Conservation (phyloP, 2,113 vertebrate genomes). For the Harpagus bidentatus region DNA sequence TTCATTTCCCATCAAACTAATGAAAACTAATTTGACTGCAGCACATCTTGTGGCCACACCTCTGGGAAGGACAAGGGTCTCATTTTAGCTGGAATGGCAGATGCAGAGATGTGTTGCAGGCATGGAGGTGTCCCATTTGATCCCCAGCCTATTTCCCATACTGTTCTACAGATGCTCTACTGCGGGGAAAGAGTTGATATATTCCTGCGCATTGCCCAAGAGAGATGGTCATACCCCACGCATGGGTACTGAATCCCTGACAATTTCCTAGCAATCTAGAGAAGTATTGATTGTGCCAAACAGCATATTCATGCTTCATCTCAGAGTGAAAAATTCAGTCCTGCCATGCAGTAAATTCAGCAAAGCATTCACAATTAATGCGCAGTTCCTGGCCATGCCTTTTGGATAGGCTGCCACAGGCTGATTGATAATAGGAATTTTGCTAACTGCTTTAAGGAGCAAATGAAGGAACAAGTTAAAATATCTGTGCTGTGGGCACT, state of each 20-base stretch:
- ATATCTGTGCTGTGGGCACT: not conserved
- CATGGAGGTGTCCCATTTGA: not conserved
- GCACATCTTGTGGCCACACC: not conserved
- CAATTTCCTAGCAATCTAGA: not conserved
- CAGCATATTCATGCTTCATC: not conserved
- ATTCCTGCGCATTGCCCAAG: not conserved
- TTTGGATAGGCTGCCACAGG: not conserved
- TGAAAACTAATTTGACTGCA: not conserved
- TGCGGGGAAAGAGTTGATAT: not conserved
- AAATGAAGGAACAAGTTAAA: conserved; percentile 17
- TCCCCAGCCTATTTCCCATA: not conserved
- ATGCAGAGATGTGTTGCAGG: not conserved
- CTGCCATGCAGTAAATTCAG: conserved; percentile 27
- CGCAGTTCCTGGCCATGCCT: not conserved
- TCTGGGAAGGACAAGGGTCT: not conserved
- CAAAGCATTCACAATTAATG: conserved; percentile 14
- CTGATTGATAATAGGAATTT: conserved; percentile 32
- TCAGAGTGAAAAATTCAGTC: not conserved
- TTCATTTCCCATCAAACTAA: not conserved
- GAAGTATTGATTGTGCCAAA: not conserved
- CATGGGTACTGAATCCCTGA: not conserved
- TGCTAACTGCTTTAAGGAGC: conserved; percentile 23
- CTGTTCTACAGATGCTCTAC: not conserved
- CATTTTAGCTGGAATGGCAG: not conserved
- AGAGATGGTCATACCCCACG: not conserved